phyloP scores from a whole-genome alignment of 2,888 invertebrate genomes.

The Cenopis cana region DNA sequence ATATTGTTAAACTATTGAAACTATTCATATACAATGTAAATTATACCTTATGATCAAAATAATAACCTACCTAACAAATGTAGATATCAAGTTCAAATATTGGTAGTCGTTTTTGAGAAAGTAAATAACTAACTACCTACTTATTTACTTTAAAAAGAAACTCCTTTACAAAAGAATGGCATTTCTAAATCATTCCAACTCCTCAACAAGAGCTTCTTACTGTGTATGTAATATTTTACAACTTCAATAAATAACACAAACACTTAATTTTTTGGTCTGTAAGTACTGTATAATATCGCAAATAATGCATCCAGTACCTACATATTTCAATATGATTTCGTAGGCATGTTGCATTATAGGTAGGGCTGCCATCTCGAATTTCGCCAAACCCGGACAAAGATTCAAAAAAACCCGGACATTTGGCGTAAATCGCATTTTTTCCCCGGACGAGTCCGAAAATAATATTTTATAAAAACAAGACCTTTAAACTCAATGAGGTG shows the following conservation, averaged over 20 bases:
- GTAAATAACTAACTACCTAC: neutral
- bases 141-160: too few relatives aligned
- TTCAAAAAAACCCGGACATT: too few relatives aligned
- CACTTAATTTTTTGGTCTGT: neutral
- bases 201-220: neutral
- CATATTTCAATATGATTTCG: constrained; percentile 3
- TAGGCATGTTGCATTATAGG: constrained; percentile 11
- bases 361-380: too few relatives aligned
- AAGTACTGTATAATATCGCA: neutral
- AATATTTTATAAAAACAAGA: too few relatives aligned
- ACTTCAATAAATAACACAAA: constrained; percentile 6
- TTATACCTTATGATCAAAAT: constrained; percentile 9
- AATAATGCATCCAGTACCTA: constrained; percentile 5
- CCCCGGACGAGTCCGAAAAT: too few relatives aligned
- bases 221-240: neutral
- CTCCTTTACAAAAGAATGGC: neutral
- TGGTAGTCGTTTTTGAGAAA: neutral
- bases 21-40: constrained; percentile 19
- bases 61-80: neutral
- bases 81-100: neutral
- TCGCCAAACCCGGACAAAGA: too few relatives aligned
- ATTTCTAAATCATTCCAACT: constrained; percentile 21
- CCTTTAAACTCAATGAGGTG: too few relatives aligned
- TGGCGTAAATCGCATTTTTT: too few relatives aligned
- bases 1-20: constrained; percentile 17